Conservation (phyloP, 2,888 invertebrate species). For the Sarcophaga carnaria region DNA sequence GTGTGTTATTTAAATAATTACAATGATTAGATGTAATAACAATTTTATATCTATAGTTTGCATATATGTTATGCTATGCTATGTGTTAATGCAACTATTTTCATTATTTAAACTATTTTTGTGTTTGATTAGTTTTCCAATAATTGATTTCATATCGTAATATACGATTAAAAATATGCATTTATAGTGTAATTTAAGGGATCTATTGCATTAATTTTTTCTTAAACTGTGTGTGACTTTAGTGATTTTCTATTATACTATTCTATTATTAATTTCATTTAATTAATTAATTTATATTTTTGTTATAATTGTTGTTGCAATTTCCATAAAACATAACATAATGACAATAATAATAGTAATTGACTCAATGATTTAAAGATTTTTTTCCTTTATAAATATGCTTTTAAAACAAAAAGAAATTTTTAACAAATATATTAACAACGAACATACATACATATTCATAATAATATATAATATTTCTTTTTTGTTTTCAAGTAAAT, state of each 20-base stretch:
- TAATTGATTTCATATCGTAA: background rate
- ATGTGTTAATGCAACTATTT: no score
- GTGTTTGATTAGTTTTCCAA: background rate
- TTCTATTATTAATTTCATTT: no score
- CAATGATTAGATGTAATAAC: no score
- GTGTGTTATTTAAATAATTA: no score
- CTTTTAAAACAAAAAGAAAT: background rate
- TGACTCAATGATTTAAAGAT: constrained; percentile 16
- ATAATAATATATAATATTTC: background rate
- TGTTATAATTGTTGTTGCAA: background rate
- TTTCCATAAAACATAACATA: background rate
- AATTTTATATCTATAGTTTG: no score
- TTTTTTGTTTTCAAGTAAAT: background rate
- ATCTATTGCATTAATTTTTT: background rate
- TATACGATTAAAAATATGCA: background rate
- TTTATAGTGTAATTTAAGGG: background rate
- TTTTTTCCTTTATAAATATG: background rate
- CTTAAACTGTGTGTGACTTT: background rate
- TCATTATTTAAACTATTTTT: no score
- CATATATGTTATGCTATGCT: no score
- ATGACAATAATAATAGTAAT: constrained; percentile 17
- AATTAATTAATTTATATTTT: no score
- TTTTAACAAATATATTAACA: background rate
- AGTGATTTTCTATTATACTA: background rate
- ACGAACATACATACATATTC: background rate